Evolutionary conservation across 2,797 vertebrate genomes (phyloP), one percentile per base, ranked within the genome.

Genomic region (Diceros bicornis): DNA sequence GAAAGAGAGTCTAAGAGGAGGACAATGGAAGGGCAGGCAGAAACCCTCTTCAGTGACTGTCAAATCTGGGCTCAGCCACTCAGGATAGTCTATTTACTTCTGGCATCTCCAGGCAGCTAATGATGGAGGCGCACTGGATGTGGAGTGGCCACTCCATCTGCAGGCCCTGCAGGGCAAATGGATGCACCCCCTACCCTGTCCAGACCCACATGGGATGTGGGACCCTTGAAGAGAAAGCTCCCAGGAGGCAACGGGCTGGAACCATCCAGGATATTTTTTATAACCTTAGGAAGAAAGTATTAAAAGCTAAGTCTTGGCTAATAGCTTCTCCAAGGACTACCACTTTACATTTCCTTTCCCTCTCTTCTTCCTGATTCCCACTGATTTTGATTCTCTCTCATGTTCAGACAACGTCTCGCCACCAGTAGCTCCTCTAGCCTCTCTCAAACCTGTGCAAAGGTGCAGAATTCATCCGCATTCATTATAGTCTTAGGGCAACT

Each of bases 341-440:
- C 18, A 44, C 59, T 72, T 93, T 21, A 41, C 87, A 82, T 27
- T 92, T 81, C 41, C 41, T 72, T 85, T 37, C 78, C 90, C 72
- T 89, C 64, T 55, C 92, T 93, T 72, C 91, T 91, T 94, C 72
- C 72, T 2, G 25, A 96, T 97, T 96, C 91, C 74, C 97, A 95
- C 34, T 87, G 96, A 97, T 97, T 96, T 27, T 34, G 64, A 95
- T 89, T 98, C 84, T 94, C 89, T 97, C 88, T 97, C 94, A 93
- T 90, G 91, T 96, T 95, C 91, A 85, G 71, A 88, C 79, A 72
- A 41, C 27, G 13, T n/a, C 75, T 89, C 1, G 4, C 87, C 66
- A 95, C 69, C n/a, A 52, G 47, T 50, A 78, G 84, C n/a, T 88
- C 75, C 71, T 92, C 93, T 78, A 29, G 55, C 85, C 62, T 92